phyloP scores from a whole-genome alignment of 1,140 invertebrate genomes.

The Hesperophylax magnus region DNA sequence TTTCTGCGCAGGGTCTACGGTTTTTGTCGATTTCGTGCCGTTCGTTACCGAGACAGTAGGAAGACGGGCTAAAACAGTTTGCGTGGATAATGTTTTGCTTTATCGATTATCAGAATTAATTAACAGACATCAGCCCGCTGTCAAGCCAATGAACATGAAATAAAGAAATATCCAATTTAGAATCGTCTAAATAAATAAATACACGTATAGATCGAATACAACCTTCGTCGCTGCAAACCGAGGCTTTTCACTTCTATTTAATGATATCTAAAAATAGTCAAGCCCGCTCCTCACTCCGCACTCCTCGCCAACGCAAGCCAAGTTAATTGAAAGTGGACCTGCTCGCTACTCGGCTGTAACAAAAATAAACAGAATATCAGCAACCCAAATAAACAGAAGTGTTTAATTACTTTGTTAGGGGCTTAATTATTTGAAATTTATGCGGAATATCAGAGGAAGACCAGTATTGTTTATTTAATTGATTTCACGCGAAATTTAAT shows the following conservation, averaged over 20 bases:
- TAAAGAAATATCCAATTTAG: not conserved
- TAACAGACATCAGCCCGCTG: not conserved
- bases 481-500: not conserved
- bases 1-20: too few relatives aligned
- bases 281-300: not conserved
- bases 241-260: conserved; percentile 20
- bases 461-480: too few relatives aligned
- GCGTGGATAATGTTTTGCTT: not conserved
- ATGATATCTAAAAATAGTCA: conserved; percentile 22
- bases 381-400: not conserved
- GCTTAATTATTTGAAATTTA: not conserved
- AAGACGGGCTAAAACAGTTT: too few relatives aligned
- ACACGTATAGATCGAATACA: not conserved
- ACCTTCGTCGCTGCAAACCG: not conserved
- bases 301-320: not conserved
- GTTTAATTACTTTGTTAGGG: conserved; percentile 9
- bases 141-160: not conserved
- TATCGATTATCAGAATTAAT: not conserved
- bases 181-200: conserved; percentile 6
- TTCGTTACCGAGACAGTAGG: too few relatives aligned
- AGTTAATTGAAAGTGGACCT: conserved; percentile 17
- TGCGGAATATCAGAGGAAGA: not conserved
- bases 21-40: too few relatives aligned
- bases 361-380: not conserved
- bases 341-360: not conserved